Evolutionary conservation across 2,888 invertebrate genomes (phyloP), one percentile per base, ranked within the genome.

Genomic region (Siphlonurus alternatus): DNA sequence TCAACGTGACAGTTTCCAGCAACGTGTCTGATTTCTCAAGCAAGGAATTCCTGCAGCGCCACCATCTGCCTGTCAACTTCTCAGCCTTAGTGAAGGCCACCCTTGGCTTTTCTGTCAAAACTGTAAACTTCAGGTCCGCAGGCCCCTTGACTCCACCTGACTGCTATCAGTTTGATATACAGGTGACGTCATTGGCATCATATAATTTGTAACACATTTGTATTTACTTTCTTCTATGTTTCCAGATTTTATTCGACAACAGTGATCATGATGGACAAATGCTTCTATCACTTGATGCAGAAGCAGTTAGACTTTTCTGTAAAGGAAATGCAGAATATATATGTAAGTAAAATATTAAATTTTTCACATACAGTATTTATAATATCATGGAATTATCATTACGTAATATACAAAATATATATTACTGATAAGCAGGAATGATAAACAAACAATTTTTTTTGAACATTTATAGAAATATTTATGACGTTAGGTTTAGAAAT

Each of bases 231-330:
- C n/a, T n/a, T n/a, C n/a, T n/a, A n/a, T n/a, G n/a, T n/a, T 68
- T 69, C 2, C 70, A 81, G 74, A 86, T 96, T 63, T 73, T 81
- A 64, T 93, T 93, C 76, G 89, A 95, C 74, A 98, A 98, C 76
- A 82, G 83, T 70, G 92, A 93, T 73, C 93, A 95, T 73, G 95
- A 96, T 76, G 97, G 97, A 0, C 95, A 96, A 76, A 89, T 97
- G 84, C 75, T 89, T 24, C 76, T 97, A 1, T 80, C 81, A 0
- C 76, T 98, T 66, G 88, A 89, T 70, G 87, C 93, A 0, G 85
- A 86, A 70, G 86, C 93, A 0, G 79, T 81, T 65, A 84, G 92
- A 67, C 75, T 93, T 38, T 78, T 81, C 67, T 94, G 95, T 72
- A 84, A 87, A 74, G 93, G 91, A 22, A 85, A 89, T 71, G 83